Evolutionary conservation across 1,140 invertebrate genomes (phyloP), one percentile per base, ranked within the genome.

Genomic region (Euglossa dilemma): DNA sequence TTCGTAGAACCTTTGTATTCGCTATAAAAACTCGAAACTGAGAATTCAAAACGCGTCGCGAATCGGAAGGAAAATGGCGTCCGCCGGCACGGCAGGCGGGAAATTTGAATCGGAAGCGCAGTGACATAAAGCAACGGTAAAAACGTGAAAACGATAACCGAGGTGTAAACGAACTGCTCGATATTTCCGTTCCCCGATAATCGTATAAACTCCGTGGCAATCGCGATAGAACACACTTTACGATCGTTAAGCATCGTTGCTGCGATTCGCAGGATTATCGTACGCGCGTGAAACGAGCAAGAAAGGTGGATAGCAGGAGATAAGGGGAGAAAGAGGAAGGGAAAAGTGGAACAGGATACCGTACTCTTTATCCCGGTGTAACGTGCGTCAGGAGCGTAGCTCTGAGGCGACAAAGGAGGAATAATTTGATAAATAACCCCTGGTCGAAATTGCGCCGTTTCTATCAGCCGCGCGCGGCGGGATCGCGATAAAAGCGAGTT

Each of bases 131-230:
- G 20, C 70, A 56, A 11, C 23, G 43, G 12, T 20, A 2, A 36
- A 36, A 20, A 36, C 25, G 50, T 71, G 69, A 9, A 28, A 72
- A 56, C 18, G 52, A 56, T 36, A 66, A 50, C 20, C 50, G 50
- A 45, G 23, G 12, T 66, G 56, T 50, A 47, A 56, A 74, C 78
- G 56, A 80, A 56, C 70, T 71, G 52, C 1, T n/a, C 56, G 78
- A 72, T 36, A 43, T 43, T 81, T 81, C 79, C 79, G 79, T 57
- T 66, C n/a, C 69, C 11, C 25, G 12, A 57, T 57, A 75, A 81
- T 81, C 50, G 43, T 57, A 56, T 67, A 75, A 45, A 79, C 75
- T 81, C 72, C 61, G 67, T 50, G 50, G 25, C 25, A 57, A 57
- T 23, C 23, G 61, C 43, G 52, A 75, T 63, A 67, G 25, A 75